phyloP scores from a whole-genome alignment of 1,140 invertebrate genomes.

The Ostrea denselamellosa region DNA sequence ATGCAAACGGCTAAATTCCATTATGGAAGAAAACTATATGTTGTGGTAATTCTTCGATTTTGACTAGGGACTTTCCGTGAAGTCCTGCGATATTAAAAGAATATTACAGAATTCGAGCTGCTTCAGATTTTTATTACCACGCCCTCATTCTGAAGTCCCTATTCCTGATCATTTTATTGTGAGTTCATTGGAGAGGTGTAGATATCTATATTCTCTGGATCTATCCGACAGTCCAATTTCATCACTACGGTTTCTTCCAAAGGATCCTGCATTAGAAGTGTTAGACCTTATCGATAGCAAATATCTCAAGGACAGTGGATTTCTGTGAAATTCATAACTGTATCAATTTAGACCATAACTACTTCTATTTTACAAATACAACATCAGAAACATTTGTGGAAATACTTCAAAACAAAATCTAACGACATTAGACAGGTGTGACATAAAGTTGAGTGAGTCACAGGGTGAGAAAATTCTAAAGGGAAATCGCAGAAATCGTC shows the following conservation, averaged over 20 bases:
- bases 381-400: background rate
- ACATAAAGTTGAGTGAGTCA: background rate
- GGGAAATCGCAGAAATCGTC: background rate
- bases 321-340: background rate
- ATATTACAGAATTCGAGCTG: background rate
- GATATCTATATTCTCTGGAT: too few species aligned
- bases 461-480: slow-evolving; percentile 12
- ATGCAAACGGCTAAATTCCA: slow-evolving; percentile 3
- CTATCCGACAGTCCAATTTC: background rate
- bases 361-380: background rate
- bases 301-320: background rate
- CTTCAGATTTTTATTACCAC: slow-evolving; percentile 25
- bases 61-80: background rate
- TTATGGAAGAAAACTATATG: background rate
- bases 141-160: background rate
- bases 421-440: background rate
- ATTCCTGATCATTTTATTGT: background rate
- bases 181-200: slow-evolving; percentile 6
- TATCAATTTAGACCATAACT: background rate
- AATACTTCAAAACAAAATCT: slow-evolving; percentile 3
- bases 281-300: background rate
- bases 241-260: background rate
- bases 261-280: background rate
- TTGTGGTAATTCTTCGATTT: background rate
- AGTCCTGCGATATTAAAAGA: background rate